Base-by-base conservation (phyloP, 2,113 vertebrate species). In the Pithys albifrons region DNA sequence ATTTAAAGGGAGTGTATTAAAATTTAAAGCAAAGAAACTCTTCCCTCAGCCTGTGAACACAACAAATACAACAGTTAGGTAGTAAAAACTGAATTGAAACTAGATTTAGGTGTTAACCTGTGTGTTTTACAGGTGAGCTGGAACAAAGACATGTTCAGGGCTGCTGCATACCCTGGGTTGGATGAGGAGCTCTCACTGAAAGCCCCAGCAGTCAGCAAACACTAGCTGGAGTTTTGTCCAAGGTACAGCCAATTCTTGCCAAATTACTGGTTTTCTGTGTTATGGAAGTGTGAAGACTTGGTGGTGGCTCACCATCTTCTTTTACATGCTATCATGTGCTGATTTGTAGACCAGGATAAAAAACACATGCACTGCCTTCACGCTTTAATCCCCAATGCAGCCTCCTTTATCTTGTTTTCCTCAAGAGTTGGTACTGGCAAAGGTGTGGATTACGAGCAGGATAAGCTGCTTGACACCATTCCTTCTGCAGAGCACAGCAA, bases 121-220 rank as follows among this genome's bases (percentile, higher is more conserved):
- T 45, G 28, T 0, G 1, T 62, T 85, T 88, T 51, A 49, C 23
- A 71, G 41, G 28, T 58, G 37, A 94, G 27, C n/a, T 46, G 55
- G n/a, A 45, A 22, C 37, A 37, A 41, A 81, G 45, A 5, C 7
- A 1, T 14, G 18, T 37, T 16, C 1, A 3, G 29, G 35, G 15
- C 20, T 11, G 33, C 1, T 1, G 19, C 2, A 46, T 41, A 35
- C 7, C 19, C 37, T 9, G 14, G 31, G 25, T 7, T 0, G 3
- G 20, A 24, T 48, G 72, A 51, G n/a, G 29, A 71, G 5, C 24
- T 27, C 25, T 35, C 19, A 37, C 29, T 27, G 51, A 48, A 45
- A 84, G 39, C 33, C 10, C 19, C 57, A 31, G 52, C 16, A 49
- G 62, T 14, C 62, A 64, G 51, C 6, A 5, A 65, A 55, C 10